A percentile compares a stretch with the other conserved stretches of the same genome.
These are phyloP conservation scores for Nomada goodeniana DNA, from an alignment of 2,888 invertebrate genomes.

Conservation along the genomic window DNA sequence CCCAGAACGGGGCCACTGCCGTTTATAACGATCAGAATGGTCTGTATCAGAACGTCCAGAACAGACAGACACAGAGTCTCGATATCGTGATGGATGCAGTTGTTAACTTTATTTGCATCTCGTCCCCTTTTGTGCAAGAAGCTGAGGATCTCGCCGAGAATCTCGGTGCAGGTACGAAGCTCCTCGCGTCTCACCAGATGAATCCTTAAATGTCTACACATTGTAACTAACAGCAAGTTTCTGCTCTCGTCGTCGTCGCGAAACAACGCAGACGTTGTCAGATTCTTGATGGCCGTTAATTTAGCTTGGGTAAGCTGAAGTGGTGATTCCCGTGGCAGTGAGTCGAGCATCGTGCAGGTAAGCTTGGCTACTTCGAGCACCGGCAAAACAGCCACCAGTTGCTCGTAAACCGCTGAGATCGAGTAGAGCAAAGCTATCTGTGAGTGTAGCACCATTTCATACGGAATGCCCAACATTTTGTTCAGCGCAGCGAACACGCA, in stretches of 20 bases:
- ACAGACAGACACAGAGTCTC: constrained; percentile 93
- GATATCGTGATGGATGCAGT: constrained; percentile 90
- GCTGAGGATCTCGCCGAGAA: constrained; percentile 93
- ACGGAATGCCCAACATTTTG: constrained; percentile 89
- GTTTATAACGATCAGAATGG: constrained; percentile 92
- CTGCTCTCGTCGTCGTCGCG: constrained; percentile 92
- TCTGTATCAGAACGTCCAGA: constrained; percentile 93
- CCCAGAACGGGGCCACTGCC: constrained; percentile 91
- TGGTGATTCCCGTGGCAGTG: constrained; percentile 88
- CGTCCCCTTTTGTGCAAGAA: constrained; percentile 87
- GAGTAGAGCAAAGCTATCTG: constrained; percentile 93
- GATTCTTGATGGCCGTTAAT: constrained; percentile 92
- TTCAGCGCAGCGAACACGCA: constrained; percentile 92
- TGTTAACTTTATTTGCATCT: constrained; percentile 86
- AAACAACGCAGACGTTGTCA: constrained; percentile 90
- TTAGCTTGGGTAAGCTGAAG: constrained; percentile 92
- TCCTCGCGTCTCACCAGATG: constrained; percentile 94
- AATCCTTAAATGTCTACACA: constrained; percentile 93
- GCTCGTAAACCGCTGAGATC: constrained; percentile 93
- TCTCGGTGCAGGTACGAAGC: constrained; percentile 92
- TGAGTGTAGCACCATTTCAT: constrained; percentile 91
- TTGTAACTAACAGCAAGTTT: constrained; percentile 92
- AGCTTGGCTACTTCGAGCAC: constrained; percentile 92
- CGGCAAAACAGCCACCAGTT: constrained; percentile 90
- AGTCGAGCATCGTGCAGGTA: constrained; percentile 92